Base-by-base conservation (phyloP, 2,797 vertebrate species). In the Arctocebus calabarensis region DNA sequence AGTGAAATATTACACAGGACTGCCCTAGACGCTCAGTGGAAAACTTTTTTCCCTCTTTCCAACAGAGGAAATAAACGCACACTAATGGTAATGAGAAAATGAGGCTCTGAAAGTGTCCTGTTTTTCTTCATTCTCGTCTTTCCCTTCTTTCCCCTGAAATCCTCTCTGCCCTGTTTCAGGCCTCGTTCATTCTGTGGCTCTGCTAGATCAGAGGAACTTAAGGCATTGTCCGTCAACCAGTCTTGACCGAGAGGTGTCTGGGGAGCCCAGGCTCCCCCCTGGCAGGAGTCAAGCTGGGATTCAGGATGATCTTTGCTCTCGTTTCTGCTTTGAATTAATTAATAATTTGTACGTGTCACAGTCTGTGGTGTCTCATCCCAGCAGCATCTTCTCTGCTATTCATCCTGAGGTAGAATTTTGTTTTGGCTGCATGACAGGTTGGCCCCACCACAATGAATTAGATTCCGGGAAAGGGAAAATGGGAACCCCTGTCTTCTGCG, bases 11-110 rank as follows among this genome's bases (percentile, higher is more conserved):
- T 81, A 43, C 55, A 48, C 32, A 64, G 88, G 64, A 73, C 82
- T 62, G 61, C 57, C 85, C 34, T 88, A 27, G 43, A 59, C 32
- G 82, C 45, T 89, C 74, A 57, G 6, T 79, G 45, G 90, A 88
- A 88, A 92, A 59, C n/a, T 12, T 71, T 48, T n/a, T 16, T 3
- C 11, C 25, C 37, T 66, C 45, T 43, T 90, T 84, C 77, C 68
- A 85, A 8, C 75, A 87, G 57, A 96, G 71, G 84, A 90, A 92
- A 71, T 73, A 57, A 91, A 62, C 77, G 71, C 57, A 25, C 34
- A 16, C 14, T 32, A 48, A 84, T 10, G 68, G 40, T 32, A 37
- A 74, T 78, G 70, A 96, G 91, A 84, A 94, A 88, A 88, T 0
- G 1, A 59, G 79, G 32, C 61, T 64, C 68, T 14, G 37, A 55